A percentile compares a stretch with the other conserved stretches of the same genome.
Conservation (phyloP, 2,113 vertebrate species). For the Bombycilla garrulus region DNA sequence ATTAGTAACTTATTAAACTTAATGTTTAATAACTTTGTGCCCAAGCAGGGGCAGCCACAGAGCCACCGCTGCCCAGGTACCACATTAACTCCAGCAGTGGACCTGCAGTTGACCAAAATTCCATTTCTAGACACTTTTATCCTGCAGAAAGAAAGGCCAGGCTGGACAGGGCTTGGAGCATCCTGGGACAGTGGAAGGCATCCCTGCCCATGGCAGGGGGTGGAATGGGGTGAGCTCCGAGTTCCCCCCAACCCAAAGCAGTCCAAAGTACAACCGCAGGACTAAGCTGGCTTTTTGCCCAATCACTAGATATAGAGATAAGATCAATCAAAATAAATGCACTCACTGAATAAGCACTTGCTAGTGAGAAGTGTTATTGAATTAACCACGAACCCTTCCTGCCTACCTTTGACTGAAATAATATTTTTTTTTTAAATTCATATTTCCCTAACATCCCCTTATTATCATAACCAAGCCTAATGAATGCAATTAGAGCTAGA, state of each 20-base stretch:
- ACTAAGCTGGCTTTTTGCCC: background rate
- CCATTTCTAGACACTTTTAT: background rate
- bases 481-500: constrained; percentile 62
- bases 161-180: background rate
- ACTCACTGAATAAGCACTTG: accelerated
- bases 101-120: background rate
- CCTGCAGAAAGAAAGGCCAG: background rate
- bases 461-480: constrained; percentile 54
- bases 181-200: background rate
- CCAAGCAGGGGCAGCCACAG: background rate
- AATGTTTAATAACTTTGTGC: background rate
- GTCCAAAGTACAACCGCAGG: background rate
- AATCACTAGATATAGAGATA: background rate
- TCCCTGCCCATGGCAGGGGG: background rate
- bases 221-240: background rate
- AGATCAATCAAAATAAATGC: background rate
- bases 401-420: background rate
- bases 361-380: background rate
- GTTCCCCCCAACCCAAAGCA: background rate
- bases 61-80: background rate
- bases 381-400: background rate
- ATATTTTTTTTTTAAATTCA: background rate
- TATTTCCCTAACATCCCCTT: constrained; percentile 43
- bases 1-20: background rate
- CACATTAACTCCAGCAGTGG: accelerated